A percentile compares a stretch with the other conserved stretches of the same genome.
phyloP scores from a whole-genome alignment of 2,888 invertebrate species.

The Xiphydria camelus region DNA sequence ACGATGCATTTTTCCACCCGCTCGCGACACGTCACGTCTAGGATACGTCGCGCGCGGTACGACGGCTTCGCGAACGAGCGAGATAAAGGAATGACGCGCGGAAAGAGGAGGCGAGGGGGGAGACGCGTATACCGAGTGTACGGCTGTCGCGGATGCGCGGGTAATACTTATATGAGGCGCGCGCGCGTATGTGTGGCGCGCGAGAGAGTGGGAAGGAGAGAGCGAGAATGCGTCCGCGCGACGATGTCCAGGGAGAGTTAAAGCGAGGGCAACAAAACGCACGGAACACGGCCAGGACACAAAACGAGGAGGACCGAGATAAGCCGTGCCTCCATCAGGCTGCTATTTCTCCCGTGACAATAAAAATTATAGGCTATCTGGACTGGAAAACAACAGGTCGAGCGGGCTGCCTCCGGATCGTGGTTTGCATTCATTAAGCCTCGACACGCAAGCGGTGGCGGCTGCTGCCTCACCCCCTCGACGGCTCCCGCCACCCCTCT shows the following conservation, averaged over 20 bases:
- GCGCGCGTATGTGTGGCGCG: too few species aligned
- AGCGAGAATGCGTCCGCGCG: background rate
- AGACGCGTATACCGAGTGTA: too few species aligned
- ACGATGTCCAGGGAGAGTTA: conserved; percentile 18
- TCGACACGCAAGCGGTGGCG: conserved; percentile 60
- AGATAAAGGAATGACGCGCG: too few species aligned
- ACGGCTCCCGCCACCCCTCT: conserved; percentile 11
- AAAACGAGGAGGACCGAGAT: conserved; percentile 54
- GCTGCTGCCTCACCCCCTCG: conserved; percentile 25
- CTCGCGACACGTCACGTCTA: too few species aligned
- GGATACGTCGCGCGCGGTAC: too few species aligned
- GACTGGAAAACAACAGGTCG: conserved; percentile 66
- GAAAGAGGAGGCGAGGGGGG: too few species aligned
- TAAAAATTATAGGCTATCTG: conserved; percentile 67
- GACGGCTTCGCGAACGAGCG: too few species aligned
- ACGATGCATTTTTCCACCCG: too few species aligned
- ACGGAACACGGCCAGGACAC: conserved; percentile 47
- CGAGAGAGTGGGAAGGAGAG: too few species aligned
- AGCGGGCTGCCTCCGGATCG: conserved; percentile 59
- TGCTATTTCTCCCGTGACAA: conserved; percentile 65
- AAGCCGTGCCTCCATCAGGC: conserved; percentile 60
- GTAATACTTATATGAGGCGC: too few species aligned
- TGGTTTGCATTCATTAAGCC: conserved; percentile 66
- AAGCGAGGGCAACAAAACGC: conserved; percentile 52
- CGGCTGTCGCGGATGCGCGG: too few species aligned